phyloP scores from a whole-genome alignment of 2,113 vertebrate genomes.

The Anthoscopus minutus region DNA sequence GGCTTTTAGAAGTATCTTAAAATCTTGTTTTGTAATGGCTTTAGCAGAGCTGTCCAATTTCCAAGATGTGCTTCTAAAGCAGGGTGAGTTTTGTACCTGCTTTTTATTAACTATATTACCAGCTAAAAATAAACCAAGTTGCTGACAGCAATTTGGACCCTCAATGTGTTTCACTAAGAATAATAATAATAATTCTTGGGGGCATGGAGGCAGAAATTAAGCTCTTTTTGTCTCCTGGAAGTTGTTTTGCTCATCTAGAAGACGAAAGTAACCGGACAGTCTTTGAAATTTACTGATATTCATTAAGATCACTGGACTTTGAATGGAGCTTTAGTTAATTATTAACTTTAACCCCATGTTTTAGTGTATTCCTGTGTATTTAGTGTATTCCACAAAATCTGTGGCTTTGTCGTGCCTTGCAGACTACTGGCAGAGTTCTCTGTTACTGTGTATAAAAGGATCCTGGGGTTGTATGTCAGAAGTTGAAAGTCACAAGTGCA shows the following conservation, averaged over 20 bases:
- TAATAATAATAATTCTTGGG: neutral
- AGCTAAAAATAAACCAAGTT: slow-evolving; percentile 7
- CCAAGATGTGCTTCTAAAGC: neutral
- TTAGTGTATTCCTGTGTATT: neutral
- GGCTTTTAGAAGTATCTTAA: neutral
- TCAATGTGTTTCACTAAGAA: slow-evolving; percentile 45
- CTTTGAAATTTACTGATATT: neutral
- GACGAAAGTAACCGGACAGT: neutral
- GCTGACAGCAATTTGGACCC: neutral
- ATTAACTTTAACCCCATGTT: neutral
- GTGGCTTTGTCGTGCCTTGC: neutral
- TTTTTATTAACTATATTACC: slow-evolving; percentile 26
- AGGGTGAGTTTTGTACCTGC: neutral
- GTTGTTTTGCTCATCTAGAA: neutral
- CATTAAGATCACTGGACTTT: neutral
- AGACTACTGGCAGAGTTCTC: neutral
- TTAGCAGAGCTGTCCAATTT: neutral
- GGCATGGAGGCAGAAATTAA: neutral
- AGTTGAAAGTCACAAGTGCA: neutral
- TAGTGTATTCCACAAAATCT: neutral
- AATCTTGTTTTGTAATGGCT: neutral
- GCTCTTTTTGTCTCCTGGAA: neutral
- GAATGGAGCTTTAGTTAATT: neutral
- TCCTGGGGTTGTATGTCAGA: neutral
- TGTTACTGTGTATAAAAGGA: neutral